Percentiles rank a stretch among this genome's conserved stretches.
These are phyloP conservation scores for Drosophila carrolli DNA, from an alignment of 1,140 invertebrate species.

Conservation along the genomic window DNA sequence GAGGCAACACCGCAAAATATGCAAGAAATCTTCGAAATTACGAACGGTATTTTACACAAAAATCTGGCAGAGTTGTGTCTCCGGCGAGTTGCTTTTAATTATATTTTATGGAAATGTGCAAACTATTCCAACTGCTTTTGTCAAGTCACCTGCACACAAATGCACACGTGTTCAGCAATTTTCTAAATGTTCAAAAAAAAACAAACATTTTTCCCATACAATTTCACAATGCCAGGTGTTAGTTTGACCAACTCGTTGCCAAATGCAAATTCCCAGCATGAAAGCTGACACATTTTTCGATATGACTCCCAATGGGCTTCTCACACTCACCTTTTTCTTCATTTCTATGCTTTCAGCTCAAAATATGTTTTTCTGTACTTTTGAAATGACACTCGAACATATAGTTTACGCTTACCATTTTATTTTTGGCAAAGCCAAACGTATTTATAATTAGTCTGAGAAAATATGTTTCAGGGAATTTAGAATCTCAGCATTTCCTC, in stretches of 20 bases:
- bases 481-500: background rate
- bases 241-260: conserved; percentile 46
- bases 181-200: conserved; percentile 17
- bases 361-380: conserved; percentile 11
- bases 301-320: conserved; percentile 30
- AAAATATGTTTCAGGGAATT: background rate
- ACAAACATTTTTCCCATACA: conserved; percentile 7
- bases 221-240: conserved; percentile 40
- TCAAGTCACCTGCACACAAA: conserved; percentile 48
- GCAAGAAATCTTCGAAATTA: conserved; percentile 62
- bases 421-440: background rate
- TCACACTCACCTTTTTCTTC: background rate
- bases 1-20: conserved; percentile 61
- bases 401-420: conserved; percentile 2
- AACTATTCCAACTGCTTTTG: conserved; percentile 27
- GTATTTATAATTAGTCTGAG: conserved; percentile 7
- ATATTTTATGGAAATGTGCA: conserved; percentile 71
- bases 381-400: conserved; percentile 10
- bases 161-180: conserved; percentile 23
- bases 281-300: conserved; percentile 36
- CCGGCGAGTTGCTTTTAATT: conserved; percentile 73
- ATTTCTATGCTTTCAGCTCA: conserved; percentile 7
- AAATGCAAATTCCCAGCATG: conserved; percentile 47
- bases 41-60: conserved; percentile 39
- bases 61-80: conserved; percentile 9